Base-by-base conservation (phyloP, 2,888 invertebrate species). In the Schrankia costaestrigalis region DNA sequence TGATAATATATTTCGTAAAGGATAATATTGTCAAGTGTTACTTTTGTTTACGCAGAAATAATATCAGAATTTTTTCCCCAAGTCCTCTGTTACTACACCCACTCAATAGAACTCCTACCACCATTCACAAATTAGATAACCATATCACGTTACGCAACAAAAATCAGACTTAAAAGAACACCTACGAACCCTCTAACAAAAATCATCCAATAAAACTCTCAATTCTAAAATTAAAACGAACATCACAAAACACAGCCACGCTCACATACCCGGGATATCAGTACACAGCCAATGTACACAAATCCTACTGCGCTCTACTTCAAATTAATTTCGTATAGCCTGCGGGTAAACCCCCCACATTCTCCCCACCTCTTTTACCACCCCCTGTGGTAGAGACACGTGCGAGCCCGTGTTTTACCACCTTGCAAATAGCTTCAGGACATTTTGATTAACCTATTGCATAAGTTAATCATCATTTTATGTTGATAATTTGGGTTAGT, bases 281-380 rank as follows among this genome's bases (percentile, higher is more conserved):
- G 49, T 56, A 52, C 56, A 58, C 59, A 61, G 57, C 61, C 63
- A 75, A 62, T 75, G 85, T 81, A 84, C 77, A 87, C 82, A 85
- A 78, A 76, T 77, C 73, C 63, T 63, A 63, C 56, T 56, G 61
- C 59, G 62, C 58, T 70, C 56, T 71, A 72, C 77, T 77, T 68
- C 71, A 86, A 87, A 87, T 86, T 87, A 87, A 87, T 86, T 86
- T 81, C 76, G 69, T 66, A 78, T 79, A 72, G 83, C 86, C 77
- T 30, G 36, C 41, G 42, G 69, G 81, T 3, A 13, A 19, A 50
- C 38, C 53, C 47, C 49, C 50, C 47, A 44, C 39, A 51, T 35
- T 35, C 7, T n/a, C 12, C 10, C 17, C 27, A 6, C 27, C 15
- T 17, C 35, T 47, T 40, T 27, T 35, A 45, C 38, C 46, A 34